Conservation (phyloP, 2,113 vertebrate species). For the Micronycteris hirsuta region DNA sequence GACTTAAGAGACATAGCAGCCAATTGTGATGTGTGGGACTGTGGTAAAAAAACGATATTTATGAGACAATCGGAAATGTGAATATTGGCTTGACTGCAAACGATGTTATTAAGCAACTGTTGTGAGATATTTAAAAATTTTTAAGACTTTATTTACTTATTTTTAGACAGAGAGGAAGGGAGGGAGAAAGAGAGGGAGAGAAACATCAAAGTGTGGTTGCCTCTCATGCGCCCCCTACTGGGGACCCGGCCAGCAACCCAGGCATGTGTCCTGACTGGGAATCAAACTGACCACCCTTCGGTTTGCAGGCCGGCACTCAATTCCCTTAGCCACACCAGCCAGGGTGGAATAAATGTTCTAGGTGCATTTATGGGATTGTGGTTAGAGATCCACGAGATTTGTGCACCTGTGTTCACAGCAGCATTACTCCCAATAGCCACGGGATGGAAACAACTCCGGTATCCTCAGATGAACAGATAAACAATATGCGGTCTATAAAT, state of each 20-base stretch:
- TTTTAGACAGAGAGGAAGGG: too few species aligned
- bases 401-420: neutral
- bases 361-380: neutral
- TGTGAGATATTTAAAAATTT: neutral
- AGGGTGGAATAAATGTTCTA: neutral
- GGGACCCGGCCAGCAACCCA: too few species aligned
- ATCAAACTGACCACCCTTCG: too few species aligned
- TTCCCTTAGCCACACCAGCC: too few species aligned
- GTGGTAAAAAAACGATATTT: neutral
- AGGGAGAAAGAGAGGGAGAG: too few species aligned
- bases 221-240: too few species aligned
- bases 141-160: too few species aligned
- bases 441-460: neutral
- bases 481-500: neutral
- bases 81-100: neutral
- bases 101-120: neutral
- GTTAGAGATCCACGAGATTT: neutral
- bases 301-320: too few species aligned
- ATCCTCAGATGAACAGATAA: neutral
- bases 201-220: too few species aligned
- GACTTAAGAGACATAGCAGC: too few species aligned
- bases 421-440: neutral
- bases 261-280: too few species aligned
- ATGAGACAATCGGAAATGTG: neutral
- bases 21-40: fast-evolving